A percentile compares a stretch with the other conserved stretches of the same genome.
phyloP scores from a whole-genome alignment of 1,140 invertebrate genomes.

The Diploscapter pachys region DNA sequence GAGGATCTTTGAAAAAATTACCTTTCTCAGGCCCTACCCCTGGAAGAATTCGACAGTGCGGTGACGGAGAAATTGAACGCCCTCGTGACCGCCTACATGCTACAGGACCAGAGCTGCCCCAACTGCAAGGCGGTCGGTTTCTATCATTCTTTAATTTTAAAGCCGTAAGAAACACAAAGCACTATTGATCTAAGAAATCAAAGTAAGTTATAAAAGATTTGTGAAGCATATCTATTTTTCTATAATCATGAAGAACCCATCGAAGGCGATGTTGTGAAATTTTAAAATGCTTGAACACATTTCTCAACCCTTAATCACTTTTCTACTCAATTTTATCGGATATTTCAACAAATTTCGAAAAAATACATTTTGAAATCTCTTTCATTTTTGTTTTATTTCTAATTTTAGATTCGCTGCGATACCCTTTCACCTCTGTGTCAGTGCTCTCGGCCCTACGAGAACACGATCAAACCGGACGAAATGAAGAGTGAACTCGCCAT shows the following conservation, averaged over 20 bases:
- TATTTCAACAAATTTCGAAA: neutral
- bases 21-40: constrained; percentile 63
- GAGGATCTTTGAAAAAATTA: constrained; percentile 9
- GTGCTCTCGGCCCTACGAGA: neutral
- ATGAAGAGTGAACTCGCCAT: constrained; percentile 9
- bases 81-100: constrained; percentile 81
- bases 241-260: no score
- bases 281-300: no score
- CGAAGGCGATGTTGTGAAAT: no score
- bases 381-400: neutral
- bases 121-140: constrained; percentile 41
- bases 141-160: neutral
- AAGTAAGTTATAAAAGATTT: no score
- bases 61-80: constrained; percentile 73
- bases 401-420: constrained; percentile 12
- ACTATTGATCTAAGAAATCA: no score
- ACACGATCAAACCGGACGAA: neutral
- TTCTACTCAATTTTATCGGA: neutral
- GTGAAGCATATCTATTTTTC: no score
- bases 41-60: constrained; percentile 80
- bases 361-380: no score
- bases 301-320: neutral
- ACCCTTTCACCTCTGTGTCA: constrained; percentile 5
- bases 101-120: constrained; percentile 86
- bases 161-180: no score